Conservation (phyloP, 1,140 invertebrate species). For the Micrasema minimum region DNA sequence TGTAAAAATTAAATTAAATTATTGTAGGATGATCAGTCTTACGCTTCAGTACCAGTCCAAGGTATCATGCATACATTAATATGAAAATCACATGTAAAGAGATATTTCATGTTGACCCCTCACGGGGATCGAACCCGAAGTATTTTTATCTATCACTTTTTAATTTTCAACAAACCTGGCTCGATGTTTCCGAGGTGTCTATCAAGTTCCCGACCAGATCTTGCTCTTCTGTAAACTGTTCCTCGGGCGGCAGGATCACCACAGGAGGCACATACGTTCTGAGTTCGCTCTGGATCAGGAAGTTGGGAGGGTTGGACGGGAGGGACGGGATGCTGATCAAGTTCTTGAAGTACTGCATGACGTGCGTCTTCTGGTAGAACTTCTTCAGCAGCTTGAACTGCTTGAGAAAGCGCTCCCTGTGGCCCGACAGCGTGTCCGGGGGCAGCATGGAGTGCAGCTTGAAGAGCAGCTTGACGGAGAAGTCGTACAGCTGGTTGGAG, state of each 20-base stretch:
- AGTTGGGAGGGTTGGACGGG: slow-evolving; percentile 96
- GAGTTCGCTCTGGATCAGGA: slow-evolving; percentile 86
- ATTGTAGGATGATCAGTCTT: too few relatives aligned
- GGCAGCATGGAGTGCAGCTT: slow-evolving; percentile 92
- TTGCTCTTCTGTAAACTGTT: slow-evolving; percentile 61
- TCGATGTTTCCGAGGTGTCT: slow-evolving; percentile 75
- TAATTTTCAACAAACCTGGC: slow-evolving; percentile 60
- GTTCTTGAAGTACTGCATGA: slow-evolving; percentile 97
- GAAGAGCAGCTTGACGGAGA: slow-evolving; percentile 95
- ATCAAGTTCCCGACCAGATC: slow-evolving; percentile 77
- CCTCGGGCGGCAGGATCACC: slow-evolving; percentile 82
- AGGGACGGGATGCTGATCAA: slow-evolving; percentile 93
- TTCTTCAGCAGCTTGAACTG: slow-evolving; percentile 90
- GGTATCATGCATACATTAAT: too few relatives aligned
- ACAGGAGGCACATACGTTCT: slow-evolving; percentile 93
- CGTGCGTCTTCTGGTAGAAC: slow-evolving; percentile 94
- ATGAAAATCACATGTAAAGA: too few relatives aligned
- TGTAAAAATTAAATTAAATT: too few relatives aligned
- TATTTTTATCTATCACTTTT: too few relatives aligned
- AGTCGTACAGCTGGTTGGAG: slow-evolving; percentile 96
- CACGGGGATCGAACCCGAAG: too few relatives aligned
- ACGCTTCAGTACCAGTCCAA: too few relatives aligned
- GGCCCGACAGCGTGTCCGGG: slow-evolving; percentile 89
- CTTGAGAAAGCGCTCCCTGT: slow-evolving; percentile 82
- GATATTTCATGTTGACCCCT: too few relatives aligned